A percentile compares a stretch with the other conserved stretches of the same genome.
Conservation (phyloP, 2,888 invertebrate genomes). For the Lysandra bellargus region DNA sequence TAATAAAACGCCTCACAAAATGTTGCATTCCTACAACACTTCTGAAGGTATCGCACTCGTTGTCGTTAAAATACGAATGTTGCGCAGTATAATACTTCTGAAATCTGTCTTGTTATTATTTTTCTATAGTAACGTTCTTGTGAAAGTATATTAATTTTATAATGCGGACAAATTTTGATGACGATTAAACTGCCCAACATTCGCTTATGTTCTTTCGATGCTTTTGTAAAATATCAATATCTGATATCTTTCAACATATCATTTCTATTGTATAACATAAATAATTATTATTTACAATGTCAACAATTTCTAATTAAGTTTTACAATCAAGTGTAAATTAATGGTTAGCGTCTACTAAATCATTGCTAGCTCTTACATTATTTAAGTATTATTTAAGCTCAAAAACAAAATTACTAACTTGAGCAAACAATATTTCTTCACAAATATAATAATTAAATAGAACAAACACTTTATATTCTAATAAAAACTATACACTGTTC, state of each 20-base stretch:
- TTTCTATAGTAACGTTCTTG: neutral
- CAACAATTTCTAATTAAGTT: neutral
- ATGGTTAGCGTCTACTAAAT: neutral
- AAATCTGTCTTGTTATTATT: neutral
- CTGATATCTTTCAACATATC: slow-evolving; percentile 23
- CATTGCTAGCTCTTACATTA: neutral
- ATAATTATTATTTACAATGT: neutral
- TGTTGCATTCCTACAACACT: slow-evolving; percentile 75
- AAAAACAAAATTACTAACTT: neutral
- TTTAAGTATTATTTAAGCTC: slow-evolving; percentile 7
- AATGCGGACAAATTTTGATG: neutral
- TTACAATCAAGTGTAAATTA: slow-evolving; percentile 7
- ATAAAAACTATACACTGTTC: neutral
- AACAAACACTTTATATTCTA: neutral
- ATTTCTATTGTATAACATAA: neutral
- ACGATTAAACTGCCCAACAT: neutral
- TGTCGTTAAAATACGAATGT: neutral
- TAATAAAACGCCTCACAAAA: slow-evolving; percentile 77
- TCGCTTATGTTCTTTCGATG: neutral
- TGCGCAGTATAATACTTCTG: neutral
- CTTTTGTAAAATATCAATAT: slow-evolving; percentile 19
- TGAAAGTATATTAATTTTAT: neutral
- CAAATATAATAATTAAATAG: neutral
- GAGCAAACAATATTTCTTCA: slow-evolving; percentile 16
- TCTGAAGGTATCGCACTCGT: slow-evolving; percentile 68